A percentile compares a stretch with the other conserved stretches of the same genome.
phyloP scores from a whole-genome alignment of 2,888 invertebrate species.

The Drosophila melanosoma region DNA sequence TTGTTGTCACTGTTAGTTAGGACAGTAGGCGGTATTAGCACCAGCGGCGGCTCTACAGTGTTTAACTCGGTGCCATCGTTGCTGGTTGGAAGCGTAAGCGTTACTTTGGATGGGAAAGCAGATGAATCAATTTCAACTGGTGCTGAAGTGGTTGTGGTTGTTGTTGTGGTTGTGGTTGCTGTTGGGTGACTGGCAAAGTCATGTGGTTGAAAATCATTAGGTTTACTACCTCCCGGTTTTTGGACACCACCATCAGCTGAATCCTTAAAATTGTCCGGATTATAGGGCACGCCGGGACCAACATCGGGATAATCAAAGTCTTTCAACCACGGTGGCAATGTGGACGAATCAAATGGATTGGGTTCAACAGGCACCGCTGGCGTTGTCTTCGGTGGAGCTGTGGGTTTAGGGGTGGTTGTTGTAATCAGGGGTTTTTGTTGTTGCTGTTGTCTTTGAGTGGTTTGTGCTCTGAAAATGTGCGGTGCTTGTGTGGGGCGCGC shows the following conservation, averaged over 20 bases:
- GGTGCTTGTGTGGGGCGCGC: slow-evolving; percentile 47
- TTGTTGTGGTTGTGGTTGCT: slow-evolving; percentile 30
- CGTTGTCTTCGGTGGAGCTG: slow-evolving; percentile 56
- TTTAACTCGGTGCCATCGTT: slow-evolving; percentile 33
- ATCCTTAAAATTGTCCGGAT: slow-evolving; percentile 59
- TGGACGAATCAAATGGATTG: slow-evolving; percentile 79
- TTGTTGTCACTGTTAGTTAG: slow-evolving; percentile 21
- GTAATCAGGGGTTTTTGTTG: slow-evolving; percentile 42
- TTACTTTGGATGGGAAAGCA: slow-evolving; percentile 80
- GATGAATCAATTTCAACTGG: slow-evolving; percentile 57
- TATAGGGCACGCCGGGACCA: slow-evolving; percentile 83
- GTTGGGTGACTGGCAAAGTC: slow-evolving; percentile 45
- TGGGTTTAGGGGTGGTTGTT: slow-evolving; percentile 40
- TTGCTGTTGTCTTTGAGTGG: slow-evolving; percentile 46
- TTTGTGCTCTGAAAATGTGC: slow-evolving; percentile 43
- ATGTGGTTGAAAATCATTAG: slow-evolving; percentile 63
- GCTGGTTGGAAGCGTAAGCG: slow-evolving; percentile 73
- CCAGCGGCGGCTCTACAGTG: slow-evolving; percentile 66
- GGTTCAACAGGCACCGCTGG: slow-evolving; percentile 50
- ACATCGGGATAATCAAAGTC: slow-evolving; percentile 83
- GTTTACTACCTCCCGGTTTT: slow-evolving; percentile 56
- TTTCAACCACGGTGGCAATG: slow-evolving; percentile 81
- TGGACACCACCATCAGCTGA: slow-evolving; percentile 8
- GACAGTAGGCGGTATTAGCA: slow-evolving; percentile 70
- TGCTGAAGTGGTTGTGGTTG: slow-evolving; percentile 59